Evolutionary conservation across 2,797 vertebrate genomes (phyloP), one percentile per base, ranked within the genome.

Genomic region (Argyrosomus regius): DNA sequence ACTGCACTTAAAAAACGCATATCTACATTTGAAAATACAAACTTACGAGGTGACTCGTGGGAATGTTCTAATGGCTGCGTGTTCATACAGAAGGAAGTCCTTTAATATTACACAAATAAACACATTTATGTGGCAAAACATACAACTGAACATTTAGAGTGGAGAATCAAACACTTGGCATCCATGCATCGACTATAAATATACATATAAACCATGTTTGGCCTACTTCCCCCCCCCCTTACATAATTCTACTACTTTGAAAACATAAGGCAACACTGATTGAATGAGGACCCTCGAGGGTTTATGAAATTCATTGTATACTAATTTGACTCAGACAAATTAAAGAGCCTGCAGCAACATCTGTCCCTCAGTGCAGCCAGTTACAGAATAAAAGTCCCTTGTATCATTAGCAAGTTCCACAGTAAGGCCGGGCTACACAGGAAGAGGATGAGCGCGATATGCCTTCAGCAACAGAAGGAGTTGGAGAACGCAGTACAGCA

Each of bases 301-400:
- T 74, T 89, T 71, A 77, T 72, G 66, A 81, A 91, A 89, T 81
- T 78, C 81, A 90, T 78, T 88, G 87, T 89, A 83, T 85, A 82
- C 80, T 90, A 92, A 94, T 91, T 88, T 88, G 75, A 88, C 82
- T 86, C 35, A 28, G 62, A 88, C 80, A 92, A 89, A 92, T 90
- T 88, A 88, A 91, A 82, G 80, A 60, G 90, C 87, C 91, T 69
- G 72, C 63, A 77, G 90, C 81, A 76, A 82, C 88, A 89, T 85
- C 77, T 89, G 91, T 87, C 89, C 88, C 86, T 89, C 67, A 81
- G 79, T 75, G 66, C 72, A 80, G 77, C 75, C 83, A 49, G 75
- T 84, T 79, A 82, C 85, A 49, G 54, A 85, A 84, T 54, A 63
- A 71, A 83, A 84, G 84, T 72, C 79, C 65, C 67, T 61, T 17